Evolutionary conservation across 2,888 invertebrate species (phyloP).

Genomic region (Leptura quadrifasciata): DNA sequence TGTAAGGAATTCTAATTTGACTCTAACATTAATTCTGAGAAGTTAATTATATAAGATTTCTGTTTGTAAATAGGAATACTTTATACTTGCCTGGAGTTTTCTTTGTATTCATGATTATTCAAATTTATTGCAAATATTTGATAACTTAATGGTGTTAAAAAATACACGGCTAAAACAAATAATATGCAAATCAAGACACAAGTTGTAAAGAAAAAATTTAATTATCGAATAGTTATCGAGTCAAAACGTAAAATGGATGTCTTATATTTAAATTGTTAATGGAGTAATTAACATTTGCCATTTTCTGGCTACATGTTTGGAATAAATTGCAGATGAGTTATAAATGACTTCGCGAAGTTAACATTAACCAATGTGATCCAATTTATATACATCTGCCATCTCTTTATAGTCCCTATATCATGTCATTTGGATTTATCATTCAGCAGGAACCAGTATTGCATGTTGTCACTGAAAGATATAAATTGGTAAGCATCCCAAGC

Average conservation of each 20-base stretch:
- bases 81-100: neutral
- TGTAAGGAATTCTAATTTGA: too few relatives aligned
- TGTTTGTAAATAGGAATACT: neutral
- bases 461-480: constrained; percentile 50
- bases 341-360: constrained; percentile 53
- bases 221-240: constrained; percentile 57
- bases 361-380: constrained; percentile 55
- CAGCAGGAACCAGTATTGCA: constrained; percentile 45
- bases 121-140: constrained; percentile 27
- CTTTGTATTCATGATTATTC: neutral
- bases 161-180: constrained; percentile 23
- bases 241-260: constrained; percentile 59
- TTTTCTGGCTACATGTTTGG: constrained; percentile 61
- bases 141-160: constrained; percentile 15
- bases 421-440: constrained; percentile 45
- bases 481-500: constrained; percentile 35
- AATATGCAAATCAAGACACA: constrained; percentile 38
- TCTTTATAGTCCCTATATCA: constrained; percentile 50
- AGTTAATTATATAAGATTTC: neutral
- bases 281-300: constrained; percentile 62
- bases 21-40: too few relatives aligned
- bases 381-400: constrained; percentile 52
- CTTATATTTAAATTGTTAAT: constrained; percentile 64
- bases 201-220: constrained; percentile 47
- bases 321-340: constrained; percentile 62